Base-by-base conservation (phyloP, 1,140 invertebrate species). In the Capitella teleta region DNA sequence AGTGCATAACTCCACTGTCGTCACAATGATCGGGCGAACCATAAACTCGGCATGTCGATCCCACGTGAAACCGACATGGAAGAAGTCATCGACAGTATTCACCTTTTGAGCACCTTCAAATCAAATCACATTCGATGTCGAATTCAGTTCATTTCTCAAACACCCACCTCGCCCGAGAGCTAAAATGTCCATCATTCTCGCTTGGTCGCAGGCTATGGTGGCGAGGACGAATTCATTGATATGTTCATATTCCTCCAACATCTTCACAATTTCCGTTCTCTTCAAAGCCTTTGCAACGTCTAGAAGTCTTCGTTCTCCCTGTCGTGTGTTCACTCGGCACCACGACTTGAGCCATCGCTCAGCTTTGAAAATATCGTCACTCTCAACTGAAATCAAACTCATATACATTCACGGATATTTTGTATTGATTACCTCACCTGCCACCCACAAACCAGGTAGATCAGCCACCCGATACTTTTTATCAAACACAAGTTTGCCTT, bases 161-260 rank as follows among this genome's bases (percentile, higher is more conserved):
- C 2, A 18, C 18, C 32, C 46, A 57, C 56, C 49, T 42, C 46
- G 49, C 10, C 56, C 56, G 5, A 57, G 46, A n/a, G 56, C 53
- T 1, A 57, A 16, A 16, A 48, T 45, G 25, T 55, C 28, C 51
- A 51, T 59, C 56, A 59, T 57, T 16, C 24, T 44, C 28, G 49
- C 34, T 3, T 52, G 28, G 42, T 59, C 57, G 10, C 54, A 57
- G 30, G 57, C 57, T 5, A 59, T 47, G 8, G 53, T 52, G 24
- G 57, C 49, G 23, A 41, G 50, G n/a, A 58, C 57, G 37, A 59
- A 59, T 41, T 59, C 57, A 30, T 55, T 58, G n/a, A 54, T 52
- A 45, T 59, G 56, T 38, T 53, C 42, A 45, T 53, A 53, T 19
- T 43, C 49, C 30, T 54, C 52, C 24, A 59, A 42, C 5, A 52